phyloP scores from a whole-genome alignment of 92 coral and sea anemone genomes.

The Parazoanthus atlanticus region DNA sequence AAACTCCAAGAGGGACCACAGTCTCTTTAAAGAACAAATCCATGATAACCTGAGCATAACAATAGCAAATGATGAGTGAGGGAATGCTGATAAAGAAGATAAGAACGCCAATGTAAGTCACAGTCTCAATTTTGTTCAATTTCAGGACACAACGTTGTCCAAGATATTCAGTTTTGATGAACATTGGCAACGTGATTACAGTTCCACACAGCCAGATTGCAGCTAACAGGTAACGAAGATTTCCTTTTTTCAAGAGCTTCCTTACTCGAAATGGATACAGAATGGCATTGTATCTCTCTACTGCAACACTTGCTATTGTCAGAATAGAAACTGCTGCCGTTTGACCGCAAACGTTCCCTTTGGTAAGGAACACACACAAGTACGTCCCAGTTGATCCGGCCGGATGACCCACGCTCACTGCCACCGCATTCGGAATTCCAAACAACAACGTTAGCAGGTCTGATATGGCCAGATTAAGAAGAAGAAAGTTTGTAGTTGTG shows the following conservation, averaged over 20 bases:
- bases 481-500: slow-evolving; percentile 47
- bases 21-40: slow-evolving; percentile 29
- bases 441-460: slow-evolving; percentile 45
- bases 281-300: slow-evolving; percentile 56
- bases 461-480: slow-evolving; percentile 41
- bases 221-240: slow-evolving; percentile 28
- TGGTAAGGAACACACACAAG: slow-evolving; percentile 44
- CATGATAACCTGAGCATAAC: slow-evolving; percentile 45
- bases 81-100: slow-evolving; percentile 22
- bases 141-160: neutral
- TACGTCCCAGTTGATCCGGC: slow-evolving; percentile 24
- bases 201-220: slow-evolving; percentile 24
- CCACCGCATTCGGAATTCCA: slow-evolving; percentile 48
- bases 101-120: slow-evolving; percentile 1
- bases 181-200: slow-evolving; percentile 13
- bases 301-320: slow-evolving; percentile 45
- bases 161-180: neutral
- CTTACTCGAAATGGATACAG: slow-evolving; percentile 41
- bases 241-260: slow-evolving; percentile 25
- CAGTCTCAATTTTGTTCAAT: slow-evolving; percentile 1
- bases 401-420: slow-evolving; percentile 42
- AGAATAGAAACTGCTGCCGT: slow-evolving; percentile 39
- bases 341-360: slow-evolving; percentile 33
- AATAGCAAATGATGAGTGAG: slow-evolving; percentile 10
- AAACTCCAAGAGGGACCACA: slow-evolving; percentile 24